These are phyloP conservation scores for Drosophila sturtevanti DNA, from an alignment of 1,140 invertebrate genomes.

Conservation along the genomic window DNA sequence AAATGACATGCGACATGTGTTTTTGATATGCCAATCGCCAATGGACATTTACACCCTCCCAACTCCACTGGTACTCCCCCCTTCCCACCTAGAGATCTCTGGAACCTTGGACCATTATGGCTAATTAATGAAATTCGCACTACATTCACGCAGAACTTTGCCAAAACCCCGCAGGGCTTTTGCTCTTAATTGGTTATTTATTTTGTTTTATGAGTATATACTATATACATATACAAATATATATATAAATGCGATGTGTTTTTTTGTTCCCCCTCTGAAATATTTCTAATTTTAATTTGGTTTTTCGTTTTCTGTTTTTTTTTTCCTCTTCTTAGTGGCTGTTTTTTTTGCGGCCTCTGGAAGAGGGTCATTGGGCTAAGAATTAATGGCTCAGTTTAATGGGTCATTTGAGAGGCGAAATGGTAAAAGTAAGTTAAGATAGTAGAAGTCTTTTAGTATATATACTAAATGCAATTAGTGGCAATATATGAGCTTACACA, in stretches of 20 bases:
- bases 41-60: conserved; percentile 30
- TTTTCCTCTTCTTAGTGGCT: conserved; percentile 7
- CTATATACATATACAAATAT: too few relatives aligned
- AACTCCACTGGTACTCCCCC: background rate
- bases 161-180: background rate
- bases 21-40: conserved; percentile 69
- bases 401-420: conserved; percentile 71
- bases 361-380: conserved; percentile 67
- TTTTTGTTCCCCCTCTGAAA: conserved; percentile 22
- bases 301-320: conserved; percentile 36
- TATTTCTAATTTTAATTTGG: conserved; percentile 65
- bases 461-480: conserved; percentile 56
- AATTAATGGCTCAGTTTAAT: conserved; percentile 73
- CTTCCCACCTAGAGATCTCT: background rate
- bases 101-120: conserved; percentile 48
- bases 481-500: conserved; percentile 29
- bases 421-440: conserved; percentile 59
- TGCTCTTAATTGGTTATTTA: conserved; percentile 72
- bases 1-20: conserved; percentile 77
- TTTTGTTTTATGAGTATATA: conserved; percentile 65
- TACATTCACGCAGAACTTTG: conserved; percentile 57
- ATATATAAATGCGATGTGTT: conserved; percentile 36
- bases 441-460: conserved; percentile 27
- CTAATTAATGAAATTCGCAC: conserved; percentile 78
- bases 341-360: conserved; percentile 30